phyloP scores from a whole-genome alignment of 2,888 invertebrate genomes.

The Brachypalpus laphriformis region DNA sequence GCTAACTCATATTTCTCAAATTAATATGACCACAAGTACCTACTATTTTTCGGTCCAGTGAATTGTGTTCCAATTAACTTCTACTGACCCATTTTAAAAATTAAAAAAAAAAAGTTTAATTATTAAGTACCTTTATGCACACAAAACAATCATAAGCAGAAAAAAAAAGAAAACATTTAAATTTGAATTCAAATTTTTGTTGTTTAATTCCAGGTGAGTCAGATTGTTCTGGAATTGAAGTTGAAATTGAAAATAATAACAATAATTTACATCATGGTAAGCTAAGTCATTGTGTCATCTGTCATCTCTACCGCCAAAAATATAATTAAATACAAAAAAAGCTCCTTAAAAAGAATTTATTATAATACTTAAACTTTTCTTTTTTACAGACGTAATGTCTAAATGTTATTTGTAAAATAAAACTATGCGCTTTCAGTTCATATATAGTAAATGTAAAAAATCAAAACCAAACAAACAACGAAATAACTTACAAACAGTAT shows the following conservation, averaged over 20 bases:
- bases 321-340: constrained; percentile 46
- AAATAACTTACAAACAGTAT: constrained; percentile 47
- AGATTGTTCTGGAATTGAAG: constrained; percentile 83
- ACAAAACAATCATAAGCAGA: constrained; percentile 33
- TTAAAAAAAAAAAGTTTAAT: constrained; percentile 6
- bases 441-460: constrained; percentile 48
- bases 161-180: constrained; percentile 48
- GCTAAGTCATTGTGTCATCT: constrained; percentile 83
- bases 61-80: constrained; percentile 49
- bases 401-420: constrained; percentile 55
- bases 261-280: constrained; percentile 83
- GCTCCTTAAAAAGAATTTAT: constrained; percentile 50
- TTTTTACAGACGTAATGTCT: constrained; percentile 69
- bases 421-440: constrained; percentile 64
- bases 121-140: constrained; percentile 42
- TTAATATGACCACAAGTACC: constrained; percentile 23
- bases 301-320: constrained; percentile 78
- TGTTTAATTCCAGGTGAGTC: constrained; percentile 81
- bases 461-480: constrained; percentile 30
- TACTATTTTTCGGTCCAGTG: constrained; percentile 57
- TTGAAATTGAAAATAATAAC: constrained; percentile 83
- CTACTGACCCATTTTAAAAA: constrained; percentile 27
- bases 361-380: constrained; percentile 66
- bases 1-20: neutral
- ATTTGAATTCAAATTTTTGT: constrained; percentile 64